phyloP scores from a whole-genome alignment of 2,797 vertebrate species.

The Danio choprae region DNA sequence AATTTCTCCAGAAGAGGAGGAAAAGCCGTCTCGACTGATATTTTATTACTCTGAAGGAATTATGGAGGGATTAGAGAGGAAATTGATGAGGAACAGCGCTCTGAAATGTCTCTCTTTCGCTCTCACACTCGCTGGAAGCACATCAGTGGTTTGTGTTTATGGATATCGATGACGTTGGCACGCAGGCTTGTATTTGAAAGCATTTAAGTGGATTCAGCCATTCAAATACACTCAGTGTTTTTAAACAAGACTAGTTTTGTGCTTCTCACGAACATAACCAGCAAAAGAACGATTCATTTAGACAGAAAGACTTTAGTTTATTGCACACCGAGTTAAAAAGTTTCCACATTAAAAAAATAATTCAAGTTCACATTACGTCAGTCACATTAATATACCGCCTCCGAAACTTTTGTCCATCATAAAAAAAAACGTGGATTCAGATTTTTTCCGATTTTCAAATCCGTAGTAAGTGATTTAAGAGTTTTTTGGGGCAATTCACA shows the following conservation, averaged over 20 bases:
- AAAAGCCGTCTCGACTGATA: conserved; percentile 44
- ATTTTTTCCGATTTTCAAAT: too few relatives aligned
- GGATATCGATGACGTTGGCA: conserved; percentile 12
- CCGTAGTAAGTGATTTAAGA: too few relatives aligned
- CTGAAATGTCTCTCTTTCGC: conserved; percentile 7
- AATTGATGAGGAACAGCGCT: conserved; percentile 38
- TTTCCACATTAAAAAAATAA: too few relatives aligned
- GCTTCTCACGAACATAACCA: not conserved
- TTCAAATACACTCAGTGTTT: conserved; percentile 8
- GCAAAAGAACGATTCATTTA: not conserved
- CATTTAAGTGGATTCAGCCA: not conserved
- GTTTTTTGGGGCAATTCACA: too few relatives aligned
- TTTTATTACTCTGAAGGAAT: conserved; percentile 48
- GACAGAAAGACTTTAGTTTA: too few relatives aligned
- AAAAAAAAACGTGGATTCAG: too few relatives aligned
- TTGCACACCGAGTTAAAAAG: too few relatives aligned
- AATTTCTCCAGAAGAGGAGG: conserved; percentile 43
- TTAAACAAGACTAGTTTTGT: conserved; percentile 35
- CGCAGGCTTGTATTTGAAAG: not conserved
- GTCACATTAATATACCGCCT: too few relatives aligned
- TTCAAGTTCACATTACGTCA: too few relatives aligned
- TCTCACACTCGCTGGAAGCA: conserved; percentile 13
- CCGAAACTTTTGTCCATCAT: too few relatives aligned
- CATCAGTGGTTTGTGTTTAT: conserved; percentile 16
- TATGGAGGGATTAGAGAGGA: conserved; percentile 45